Conservation (phyloP, 2,113 vertebrate species). For the Mus musculus region DNA sequence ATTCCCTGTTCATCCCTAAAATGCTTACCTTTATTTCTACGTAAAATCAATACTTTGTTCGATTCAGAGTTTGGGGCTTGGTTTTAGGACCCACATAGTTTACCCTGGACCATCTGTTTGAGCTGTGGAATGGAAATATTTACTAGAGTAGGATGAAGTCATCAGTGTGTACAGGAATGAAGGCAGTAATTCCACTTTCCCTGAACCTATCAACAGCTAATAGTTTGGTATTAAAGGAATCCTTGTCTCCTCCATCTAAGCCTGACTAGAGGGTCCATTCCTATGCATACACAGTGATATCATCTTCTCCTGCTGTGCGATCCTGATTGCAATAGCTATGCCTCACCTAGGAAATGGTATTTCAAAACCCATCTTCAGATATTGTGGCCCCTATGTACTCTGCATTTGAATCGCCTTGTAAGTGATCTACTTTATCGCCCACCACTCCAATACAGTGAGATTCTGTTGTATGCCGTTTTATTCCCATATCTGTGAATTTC, state of each 20-base stretch:
- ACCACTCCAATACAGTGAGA: too few species aligned
- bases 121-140: not conserved
- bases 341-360: too few species aligned
- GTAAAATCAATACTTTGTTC: not conserved
- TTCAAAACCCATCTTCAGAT: not conserved
- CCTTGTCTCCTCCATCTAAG: not conserved
- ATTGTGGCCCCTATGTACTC: not conserved
- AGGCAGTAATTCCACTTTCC: not conserved
- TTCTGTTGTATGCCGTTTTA: not conserved
- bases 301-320: not conserved
- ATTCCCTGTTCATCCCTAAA: not conserved
- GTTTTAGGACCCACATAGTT: not conserved
- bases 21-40: not conserved
- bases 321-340: not conserved
- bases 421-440: too few species aligned
- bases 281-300: not conserved
- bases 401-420: not conserved
- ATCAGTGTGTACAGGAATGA: not conserved
- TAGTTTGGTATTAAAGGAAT: not conserved
- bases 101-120: too few species aligned
- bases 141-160: too few species aligned
- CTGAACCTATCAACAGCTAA: not conserved
- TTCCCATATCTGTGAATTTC: not conserved
- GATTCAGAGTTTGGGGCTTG: not conserved
- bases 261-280: accelerated